These are phyloP conservation scores for Mesocricetus auratus DNA, from an alignment of 2,113 vertebrate genomes.

Conservation along the genomic window DNA sequence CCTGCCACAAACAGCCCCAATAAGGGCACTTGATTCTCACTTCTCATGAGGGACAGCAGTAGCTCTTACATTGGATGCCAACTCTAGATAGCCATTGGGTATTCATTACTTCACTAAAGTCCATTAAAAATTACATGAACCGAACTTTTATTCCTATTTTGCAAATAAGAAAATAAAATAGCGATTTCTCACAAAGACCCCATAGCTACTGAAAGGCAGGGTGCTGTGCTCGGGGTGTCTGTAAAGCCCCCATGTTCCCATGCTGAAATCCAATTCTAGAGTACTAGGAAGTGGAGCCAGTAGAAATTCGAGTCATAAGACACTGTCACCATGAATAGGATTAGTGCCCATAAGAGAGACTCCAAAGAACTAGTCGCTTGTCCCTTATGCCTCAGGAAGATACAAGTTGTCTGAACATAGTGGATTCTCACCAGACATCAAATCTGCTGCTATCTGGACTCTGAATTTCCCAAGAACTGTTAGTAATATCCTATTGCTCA, in stretches of 20 bases:
- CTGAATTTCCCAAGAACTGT: not conserved
- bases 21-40: not conserved
- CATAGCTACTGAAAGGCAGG: not conserved
- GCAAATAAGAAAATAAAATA: not conserved
- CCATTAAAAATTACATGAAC: not conserved
- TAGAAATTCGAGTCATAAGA: not conserved
- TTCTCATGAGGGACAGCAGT: not conserved
- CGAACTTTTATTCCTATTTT: not conserved
- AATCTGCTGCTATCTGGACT: not conserved
- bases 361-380: not conserved
- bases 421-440: not conserved
- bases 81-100: not conserved
- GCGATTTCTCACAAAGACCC: not conserved
- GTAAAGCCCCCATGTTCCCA: not conserved
- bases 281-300: not conserved
- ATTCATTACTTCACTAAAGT: constrained; percentile 40
- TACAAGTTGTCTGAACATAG: not conserved
- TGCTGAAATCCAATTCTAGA: not conserved
- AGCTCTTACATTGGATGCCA: not conserved
- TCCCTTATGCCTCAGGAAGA: not conserved
- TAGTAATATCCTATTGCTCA: not conserved
- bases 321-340: not conserved
- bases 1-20: not conserved
- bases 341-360: not conserved
- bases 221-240: not conserved